Base-by-base conservation (phyloP, 2,797 vertebrate genomes). In the Aratinga solstitialis region DNA sequence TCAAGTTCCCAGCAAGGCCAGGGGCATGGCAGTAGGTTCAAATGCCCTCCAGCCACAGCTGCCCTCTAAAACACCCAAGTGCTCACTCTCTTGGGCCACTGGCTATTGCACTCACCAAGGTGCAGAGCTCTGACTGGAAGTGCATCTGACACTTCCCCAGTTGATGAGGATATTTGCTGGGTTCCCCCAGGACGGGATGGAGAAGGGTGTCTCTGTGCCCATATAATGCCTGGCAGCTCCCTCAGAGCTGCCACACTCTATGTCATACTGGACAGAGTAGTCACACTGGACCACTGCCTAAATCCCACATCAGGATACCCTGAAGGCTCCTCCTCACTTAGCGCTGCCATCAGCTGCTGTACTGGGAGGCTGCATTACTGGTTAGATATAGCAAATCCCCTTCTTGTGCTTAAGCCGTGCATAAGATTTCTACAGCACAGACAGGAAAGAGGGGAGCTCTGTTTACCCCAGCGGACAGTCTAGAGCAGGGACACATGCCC, bases 101-200 rank as follows among this genome's bases (percentile, higher is more conserved):
- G 48, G 6, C 23, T 50, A 3, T 0, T 10, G 29, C 5, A 8
- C 19, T n/a, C 8, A 23, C 34, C 32, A 22, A 16, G 45, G 15
- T 1, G 5, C 73, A 77, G 71, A 88, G 51, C 47, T 78, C 58
- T 2, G 2, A 16, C 20, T 40, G 27, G 84, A 53, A 83, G 13
- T 65, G 1, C 5, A 0, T 7, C 48, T n/a, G 58, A 9, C 29
- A 1, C 42, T 38, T 42, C 26, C n/a, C 34, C 36, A 22, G 67
- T 3, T 1, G 7, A 1, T 10, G 2, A 0, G 5, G 43, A 3
- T 22, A 5, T 32, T 43, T 66, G 30, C 58, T 51, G 29, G 21
- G 10, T 66, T 66, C 19, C 26, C 34, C 36, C 34, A 30, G 34
- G 11, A 42, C 0, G 15, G 53, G 2, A 81, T 20, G 5, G 40